Percentiles rank a stretch among this genome's conserved stretches.
Evolutionary conservation across 1,140 invertebrate genomes (phyloP).

Genomic region (Nasonia vitripennis): DNA sequence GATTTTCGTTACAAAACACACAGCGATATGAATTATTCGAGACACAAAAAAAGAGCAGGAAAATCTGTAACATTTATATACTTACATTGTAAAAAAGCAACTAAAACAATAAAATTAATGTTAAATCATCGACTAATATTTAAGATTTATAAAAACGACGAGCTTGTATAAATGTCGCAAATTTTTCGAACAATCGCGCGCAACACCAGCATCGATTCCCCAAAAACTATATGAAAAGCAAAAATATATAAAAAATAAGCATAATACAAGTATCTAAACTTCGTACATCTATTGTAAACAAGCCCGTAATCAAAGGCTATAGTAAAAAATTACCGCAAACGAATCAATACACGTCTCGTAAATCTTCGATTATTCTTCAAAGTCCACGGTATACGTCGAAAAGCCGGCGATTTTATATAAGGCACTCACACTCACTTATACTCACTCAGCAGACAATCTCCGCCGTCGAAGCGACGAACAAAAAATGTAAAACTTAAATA

Average conservation of each 20-base stretch:
- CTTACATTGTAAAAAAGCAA: neutral
- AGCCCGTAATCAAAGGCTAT: neutral
- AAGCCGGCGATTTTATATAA: conserved; percentile 1
- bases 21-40: neutral
- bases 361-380: conserved; percentile 16
- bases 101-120: neutral
- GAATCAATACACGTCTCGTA: neutral
- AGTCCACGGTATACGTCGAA: neutral
- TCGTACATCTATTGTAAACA: neutral
- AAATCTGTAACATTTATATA: neutral
- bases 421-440: neutral
- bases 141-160: conserved; percentile 1
- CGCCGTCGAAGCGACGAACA: neutral
- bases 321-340: neutral
- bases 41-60: neutral
- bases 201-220: neutral
- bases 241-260: neutral
- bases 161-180: conserved; percentile 4
- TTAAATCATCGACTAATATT: neutral
- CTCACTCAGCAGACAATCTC: conserved; percentile 41
- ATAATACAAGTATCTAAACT: neutral
- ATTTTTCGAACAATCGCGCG: neutral
- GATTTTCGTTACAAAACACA: neutral
- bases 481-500: conserved; percentile 10
- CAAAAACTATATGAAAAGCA: neutral